These are phyloP conservation scores for Ptiloglossa arizonensis DNA, from an alignment of 1,140 invertebrate genomes.

Conservation along the genomic window DNA sequence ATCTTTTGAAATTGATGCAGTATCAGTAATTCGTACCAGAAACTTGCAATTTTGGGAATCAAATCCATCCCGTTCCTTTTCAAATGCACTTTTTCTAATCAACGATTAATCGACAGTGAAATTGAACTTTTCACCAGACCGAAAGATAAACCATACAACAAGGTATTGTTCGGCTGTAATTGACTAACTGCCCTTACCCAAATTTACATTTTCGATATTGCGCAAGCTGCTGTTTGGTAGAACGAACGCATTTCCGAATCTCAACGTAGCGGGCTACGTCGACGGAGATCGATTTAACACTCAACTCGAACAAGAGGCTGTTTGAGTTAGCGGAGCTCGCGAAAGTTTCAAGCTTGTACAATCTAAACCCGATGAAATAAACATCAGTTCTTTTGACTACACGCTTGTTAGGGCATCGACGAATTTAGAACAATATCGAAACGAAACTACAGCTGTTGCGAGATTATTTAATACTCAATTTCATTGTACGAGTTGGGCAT, in stretches of 20 bases:
- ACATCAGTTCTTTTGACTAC: conserved; percentile 34
- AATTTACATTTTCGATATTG: conserved; percentile 40
- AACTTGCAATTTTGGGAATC: no score
- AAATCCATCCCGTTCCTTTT: no score
- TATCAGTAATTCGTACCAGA: no score
- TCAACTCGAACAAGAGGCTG: conserved; percentile 43
- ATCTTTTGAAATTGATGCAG: no score
- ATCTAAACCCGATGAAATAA: conserved; percentile 37
- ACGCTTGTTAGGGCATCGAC: conserved; percentile 6
- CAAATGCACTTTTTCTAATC: background rate
- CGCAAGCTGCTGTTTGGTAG: conserved; percentile 4
- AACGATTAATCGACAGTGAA: background rate
- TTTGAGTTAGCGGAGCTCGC: conserved; percentile 38
- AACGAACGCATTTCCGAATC: conserved; percentile 15
- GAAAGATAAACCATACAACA: background rate
- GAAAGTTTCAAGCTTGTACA: conserved; percentile 28
- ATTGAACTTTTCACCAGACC: background rate
- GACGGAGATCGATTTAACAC: conserved; percentile 46
- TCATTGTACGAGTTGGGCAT: background rate
- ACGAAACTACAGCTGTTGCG: no score
- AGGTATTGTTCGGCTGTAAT: background rate
- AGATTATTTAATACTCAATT: background rate
- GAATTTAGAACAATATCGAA: conserved; percentile 17
- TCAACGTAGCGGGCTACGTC: background rate
- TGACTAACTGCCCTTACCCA: background rate